Base-by-base conservation (phyloP, 2,113 vertebrate species). In the Phasianus colchicus region DNA sequence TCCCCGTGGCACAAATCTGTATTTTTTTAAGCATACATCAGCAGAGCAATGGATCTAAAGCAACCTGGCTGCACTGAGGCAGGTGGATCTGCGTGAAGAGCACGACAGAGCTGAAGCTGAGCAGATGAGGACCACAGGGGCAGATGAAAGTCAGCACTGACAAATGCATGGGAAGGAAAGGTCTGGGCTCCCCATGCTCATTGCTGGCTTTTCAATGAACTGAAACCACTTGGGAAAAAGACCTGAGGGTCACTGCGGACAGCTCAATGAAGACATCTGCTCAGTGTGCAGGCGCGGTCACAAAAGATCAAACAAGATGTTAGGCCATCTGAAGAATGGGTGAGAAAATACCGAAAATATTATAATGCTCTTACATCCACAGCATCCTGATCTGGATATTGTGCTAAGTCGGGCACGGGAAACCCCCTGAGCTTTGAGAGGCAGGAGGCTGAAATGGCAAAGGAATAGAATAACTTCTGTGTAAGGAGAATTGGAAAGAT, bases 231-330 rank as follows among this genome's bases (percentile, higher is more conserved):
- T 25, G 50, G 71, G 89, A 7, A 6, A 15, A 92, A 27, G 81
- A 85, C 13, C 48, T 0, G 4, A 52, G 81, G 66, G 70, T 92
- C 3, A 0, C 36, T 32, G 57, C 2, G 4, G 89, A 58, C 83
- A 84, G 74, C 81, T 87, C 3, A 1, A 80, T 96, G 86, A 75
- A 88, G 88, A 72, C 61, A 38, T 93, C 93, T 88, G 88, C 65
- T 93, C 89, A 66, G 36, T 36, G 86, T 83, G 90, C 81, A 17
- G 83, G 83, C 24, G 1, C 66, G 6, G 74, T 10, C 94, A 89
- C 86, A 65, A 65, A 94, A 69, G 83, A 95, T 87, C 66, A 83
- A 92, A 92, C 58, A 79, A 65, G 84, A 24, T 0, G 0, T 72
- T 70, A 71, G 73, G 73, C 54, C 17, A 2, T 5, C 24, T 67